phyloP scores from a whole-genome alignment of 2,113 vertebrate genomes.

The Gallinago paraguaiae region DNA sequence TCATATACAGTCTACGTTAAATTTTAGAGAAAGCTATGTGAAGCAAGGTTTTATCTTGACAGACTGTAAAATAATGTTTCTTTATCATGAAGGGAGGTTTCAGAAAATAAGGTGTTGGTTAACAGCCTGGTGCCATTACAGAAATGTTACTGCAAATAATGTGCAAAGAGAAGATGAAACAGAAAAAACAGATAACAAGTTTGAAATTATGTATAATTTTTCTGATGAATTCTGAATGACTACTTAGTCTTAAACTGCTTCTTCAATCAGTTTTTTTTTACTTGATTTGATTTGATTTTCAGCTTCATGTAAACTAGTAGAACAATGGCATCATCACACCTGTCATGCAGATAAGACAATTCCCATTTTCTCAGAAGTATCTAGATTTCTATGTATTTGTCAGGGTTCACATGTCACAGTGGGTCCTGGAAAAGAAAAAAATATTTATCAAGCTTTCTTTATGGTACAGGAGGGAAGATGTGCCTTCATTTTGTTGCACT shows the following conservation, averaged over 20 bases:
- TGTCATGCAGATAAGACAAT: not conserved
- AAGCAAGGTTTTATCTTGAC: not conserved
- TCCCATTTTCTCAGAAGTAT: not conserved
- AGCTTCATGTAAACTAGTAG: not conserved
- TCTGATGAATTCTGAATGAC: not conserved
- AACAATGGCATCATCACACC: not conserved
- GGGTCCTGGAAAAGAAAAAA: not conserved
- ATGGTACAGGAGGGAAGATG: not conserved
- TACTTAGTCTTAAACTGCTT: not conserved
- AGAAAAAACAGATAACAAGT: not conserved
- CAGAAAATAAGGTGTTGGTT: not conserved
- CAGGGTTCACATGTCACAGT: not conserved
- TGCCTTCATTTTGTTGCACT: not conserved
- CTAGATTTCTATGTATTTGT: not conserved
- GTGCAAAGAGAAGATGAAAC: not conserved
- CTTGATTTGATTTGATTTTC: not conserved
- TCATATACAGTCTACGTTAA: not conserved
- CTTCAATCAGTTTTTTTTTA: not conserved
- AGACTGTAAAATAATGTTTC: not conserved
- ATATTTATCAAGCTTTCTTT: not conserved
- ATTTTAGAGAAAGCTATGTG: not conserved
- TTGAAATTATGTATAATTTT: not conserved
- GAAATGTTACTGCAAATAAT: not conserved
- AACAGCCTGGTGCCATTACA: not conserved
- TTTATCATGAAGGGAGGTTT: not conserved